Conservation (phyloP, 2,113 vertebrate genomes). For the Anguilla rostrata region DNA sequence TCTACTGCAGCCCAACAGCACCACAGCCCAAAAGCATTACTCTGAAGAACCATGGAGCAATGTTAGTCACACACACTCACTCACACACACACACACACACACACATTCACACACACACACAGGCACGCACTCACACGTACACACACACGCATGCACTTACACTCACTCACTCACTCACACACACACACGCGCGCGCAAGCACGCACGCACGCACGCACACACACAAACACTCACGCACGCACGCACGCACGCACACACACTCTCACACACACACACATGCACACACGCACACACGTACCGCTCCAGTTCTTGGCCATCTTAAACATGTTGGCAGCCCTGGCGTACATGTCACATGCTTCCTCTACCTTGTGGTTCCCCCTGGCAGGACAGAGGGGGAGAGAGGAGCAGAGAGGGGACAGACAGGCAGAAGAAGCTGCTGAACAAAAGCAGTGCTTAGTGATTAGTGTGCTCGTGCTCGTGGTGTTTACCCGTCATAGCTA, state of each 20-base stretch:
- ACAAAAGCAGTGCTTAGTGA: too few relatives aligned
- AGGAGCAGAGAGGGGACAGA: neutral
- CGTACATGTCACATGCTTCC: slow-evolving; percentile 98
- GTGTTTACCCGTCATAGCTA: too few relatives aligned
- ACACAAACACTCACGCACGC: neutral
- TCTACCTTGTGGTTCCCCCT: slow-evolving; percentile 93
- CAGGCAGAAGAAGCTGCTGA: too few relatives aligned
- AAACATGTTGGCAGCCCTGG: slow-evolving; percentile 98
- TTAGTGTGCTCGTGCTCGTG: too few relatives aligned
- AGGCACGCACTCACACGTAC: slow-evolving; percentile 59
- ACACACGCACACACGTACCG: slow-evolving; percentile 67
- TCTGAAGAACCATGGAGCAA: neutral
- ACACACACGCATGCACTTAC: slow-evolving; percentile 10
- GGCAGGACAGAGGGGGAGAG: slow-evolving; percentile 31
- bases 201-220: slow-evolving; percentile 20
- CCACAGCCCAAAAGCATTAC: too few relatives aligned
- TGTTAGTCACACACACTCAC: neutral
- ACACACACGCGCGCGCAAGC: slow-evolving; percentile 22
- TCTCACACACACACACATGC: slow-evolving; percentile 27
- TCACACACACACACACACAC: slow-evolving; percentile 21
- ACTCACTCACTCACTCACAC: slow-evolving; percentile 32
- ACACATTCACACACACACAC: slow-evolving; percentile 16
- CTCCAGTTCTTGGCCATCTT: slow-evolving; percentile 99
- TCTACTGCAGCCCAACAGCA: too few relatives aligned
- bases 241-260: slow-evolving; percentile 23